Evolutionary conservation across 2,113 vertebrate species (phyloP).

Genomic region (Macquaria australasica): DNA sequence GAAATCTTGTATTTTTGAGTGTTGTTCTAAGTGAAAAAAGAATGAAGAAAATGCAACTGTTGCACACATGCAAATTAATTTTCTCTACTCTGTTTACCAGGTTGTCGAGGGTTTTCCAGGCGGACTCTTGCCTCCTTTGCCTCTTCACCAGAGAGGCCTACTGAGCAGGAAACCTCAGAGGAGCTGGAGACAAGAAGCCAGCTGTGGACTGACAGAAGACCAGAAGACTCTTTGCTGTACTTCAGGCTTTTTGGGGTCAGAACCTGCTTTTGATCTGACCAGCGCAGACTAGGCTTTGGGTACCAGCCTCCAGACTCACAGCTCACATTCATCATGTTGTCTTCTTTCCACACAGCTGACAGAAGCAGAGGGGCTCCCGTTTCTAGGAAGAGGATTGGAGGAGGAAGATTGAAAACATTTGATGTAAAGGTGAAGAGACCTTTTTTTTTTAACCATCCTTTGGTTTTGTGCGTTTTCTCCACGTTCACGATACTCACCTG

Average conservation of each 20-base stretch:
- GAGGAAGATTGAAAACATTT: background rate
- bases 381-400: constrained; percentile 18
- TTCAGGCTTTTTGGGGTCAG: background rate
- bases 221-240: background rate
- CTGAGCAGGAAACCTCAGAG: constrained; percentile 68
- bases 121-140: constrained; percentile 21
- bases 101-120: fast-evolving
- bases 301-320: constrained; percentile 79
- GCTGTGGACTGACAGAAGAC: constrained; percentile 66
- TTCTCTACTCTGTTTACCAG: fast-evolving
- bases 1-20: background rate
- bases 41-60: fast-evolving
- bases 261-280: constrained; percentile 22
- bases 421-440: fast-evolving
- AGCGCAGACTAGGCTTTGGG: constrained; percentile 69
- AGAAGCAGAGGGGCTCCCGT: constrained; percentile 60
- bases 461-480: background rate
- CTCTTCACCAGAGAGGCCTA: constrained; percentile 49
- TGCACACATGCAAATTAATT: background rate
- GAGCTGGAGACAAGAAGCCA: constrained; percentile 58
- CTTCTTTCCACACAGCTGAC: constrained; percentile 1
- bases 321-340: constrained; percentile 68
- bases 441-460: background rate
- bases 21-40: background rate
- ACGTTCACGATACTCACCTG: constrained; percentile 56